Conservation (phyloP, 2,797 vertebrate genomes). For the Hydrolagus colliei region DNA sequence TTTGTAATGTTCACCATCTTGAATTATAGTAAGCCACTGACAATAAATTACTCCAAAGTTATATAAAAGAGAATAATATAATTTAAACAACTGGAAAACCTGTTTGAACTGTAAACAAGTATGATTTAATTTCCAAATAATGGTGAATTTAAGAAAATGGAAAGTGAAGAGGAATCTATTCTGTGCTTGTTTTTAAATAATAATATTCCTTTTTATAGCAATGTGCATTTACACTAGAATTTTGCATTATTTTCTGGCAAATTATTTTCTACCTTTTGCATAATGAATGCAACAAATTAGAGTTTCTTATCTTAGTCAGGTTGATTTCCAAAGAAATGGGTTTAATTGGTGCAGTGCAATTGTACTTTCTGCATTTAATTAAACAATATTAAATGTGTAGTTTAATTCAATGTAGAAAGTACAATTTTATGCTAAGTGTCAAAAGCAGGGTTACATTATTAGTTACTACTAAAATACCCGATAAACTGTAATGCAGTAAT, state of each 20-base stretch:
- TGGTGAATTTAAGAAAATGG: neutral
- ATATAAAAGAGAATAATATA: neutral
- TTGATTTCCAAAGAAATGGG: neutral
- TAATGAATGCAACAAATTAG: neutral
- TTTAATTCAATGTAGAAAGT: neutral
- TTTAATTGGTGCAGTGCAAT: neutral
- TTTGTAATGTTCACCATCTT: neutral
- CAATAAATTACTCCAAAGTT: neutral
- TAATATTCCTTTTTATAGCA: no score
- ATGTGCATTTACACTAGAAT: neutral
- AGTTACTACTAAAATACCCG: neutral
- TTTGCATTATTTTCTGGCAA: neutral
- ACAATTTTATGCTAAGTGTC: no score
- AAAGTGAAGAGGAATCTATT: no score
- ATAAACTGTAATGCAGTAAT: neutral
- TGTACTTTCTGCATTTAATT: no score
- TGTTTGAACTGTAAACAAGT: neutral
- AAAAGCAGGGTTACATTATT: neutral
- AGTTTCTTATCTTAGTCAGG: neutral
- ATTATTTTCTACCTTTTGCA: neutral
- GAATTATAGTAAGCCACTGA: neutral
- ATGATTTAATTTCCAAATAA: neutral
- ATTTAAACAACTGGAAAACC: neutral
- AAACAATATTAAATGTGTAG: neutral
- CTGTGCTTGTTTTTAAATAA: no score